Evolutionary conservation across 2,888 invertebrate genomes (phyloP).

Genomic region (Drosophila anomelani): DNA sequence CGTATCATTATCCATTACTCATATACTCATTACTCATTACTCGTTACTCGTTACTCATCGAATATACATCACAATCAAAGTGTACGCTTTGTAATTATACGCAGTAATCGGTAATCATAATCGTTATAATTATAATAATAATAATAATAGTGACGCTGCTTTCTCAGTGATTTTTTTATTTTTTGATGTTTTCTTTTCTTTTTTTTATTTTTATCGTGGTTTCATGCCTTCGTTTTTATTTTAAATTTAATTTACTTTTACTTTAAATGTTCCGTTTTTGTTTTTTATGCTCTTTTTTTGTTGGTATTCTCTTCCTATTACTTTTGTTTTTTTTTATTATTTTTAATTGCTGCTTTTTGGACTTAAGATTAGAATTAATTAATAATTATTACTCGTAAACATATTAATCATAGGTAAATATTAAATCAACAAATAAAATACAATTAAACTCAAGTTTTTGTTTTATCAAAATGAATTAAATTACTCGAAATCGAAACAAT

Average conservation of each 20-base stretch:
- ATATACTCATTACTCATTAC: constrained; percentile 53
- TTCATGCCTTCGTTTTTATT: constrained; percentile 37
- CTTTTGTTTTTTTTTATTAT: constrained; percentile 15
- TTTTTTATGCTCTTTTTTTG: constrained; percentile 40
- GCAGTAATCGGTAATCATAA: constrained; percentile 67
- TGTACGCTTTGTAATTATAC: constrained; percentile 75
- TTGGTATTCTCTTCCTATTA: constrained; percentile 41
- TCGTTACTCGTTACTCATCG: constrained; percentile 66
- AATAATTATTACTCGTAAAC: constrained; percentile 56
- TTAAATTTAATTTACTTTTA: constrained; percentile 41
- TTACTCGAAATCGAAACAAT: constrained; percentile 67
- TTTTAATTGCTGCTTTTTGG: constrained; percentile 35
- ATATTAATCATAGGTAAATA: constrained; percentile 70
- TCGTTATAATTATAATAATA: constrained; percentile 63
- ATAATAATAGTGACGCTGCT: constrained; percentile 48
- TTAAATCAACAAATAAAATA: constrained; percentile 78
- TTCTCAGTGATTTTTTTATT: constrained; percentile 43
- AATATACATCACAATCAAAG: constrained; percentile 80
- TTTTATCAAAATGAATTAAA: constrained; percentile 54
- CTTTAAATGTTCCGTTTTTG: constrained; percentile 34
- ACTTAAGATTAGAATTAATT: constrained; percentile 47
- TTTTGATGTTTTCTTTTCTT: constrained; percentile 41
- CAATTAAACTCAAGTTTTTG: constrained; percentile 68
- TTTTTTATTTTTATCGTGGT: constrained; percentile 6
- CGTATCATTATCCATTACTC: constrained; percentile 65